Evolutionary conservation across 2,113 vertebrate species (phyloP).

Genomic region (Atherinomorus stipes): DNA sequence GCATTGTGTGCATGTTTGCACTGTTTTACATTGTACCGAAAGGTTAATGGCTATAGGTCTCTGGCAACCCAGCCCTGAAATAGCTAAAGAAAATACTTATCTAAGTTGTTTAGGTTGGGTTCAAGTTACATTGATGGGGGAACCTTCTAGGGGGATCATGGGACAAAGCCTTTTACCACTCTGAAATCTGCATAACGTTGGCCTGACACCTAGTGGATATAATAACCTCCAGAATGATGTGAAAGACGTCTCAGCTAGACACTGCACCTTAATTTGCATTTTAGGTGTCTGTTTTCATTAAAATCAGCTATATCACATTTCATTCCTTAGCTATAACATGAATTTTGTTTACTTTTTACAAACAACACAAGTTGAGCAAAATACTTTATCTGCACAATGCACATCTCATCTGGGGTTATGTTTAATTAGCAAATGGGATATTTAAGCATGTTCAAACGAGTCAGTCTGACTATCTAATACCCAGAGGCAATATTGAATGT

Average conservation of each 20-base stretch:
- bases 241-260: constrained; percentile 1
- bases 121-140: constrained; percentile 22
- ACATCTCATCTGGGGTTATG: neutral
- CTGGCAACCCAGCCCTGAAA: constrained; percentile 11
- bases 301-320: neutral
- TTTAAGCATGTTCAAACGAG: no score
- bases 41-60: constrained; percentile 8
- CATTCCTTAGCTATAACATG: neutral
- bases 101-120: constrained; percentile 8
- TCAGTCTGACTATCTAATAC: no score
- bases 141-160: neutral
- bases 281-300: neutral
- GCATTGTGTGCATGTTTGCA: constrained; percentile 1
- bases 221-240: constrained; percentile 11
- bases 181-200: constrained; percentile 64
- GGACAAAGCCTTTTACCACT: constrained; percentile 18
- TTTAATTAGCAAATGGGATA: neutral
- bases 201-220: constrained; percentile 79
- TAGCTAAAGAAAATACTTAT: neutral
- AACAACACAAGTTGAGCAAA: neutral
- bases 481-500: no score
- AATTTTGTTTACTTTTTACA: neutral
- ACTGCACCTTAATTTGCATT: neutral
- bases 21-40: neutral
- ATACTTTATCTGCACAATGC: neutral